A percentile compares a stretch with the other conserved stretches of the same genome.
Evolutionary conservation across 92 coral and sea anemone species (phyloP).

Genomic region (Porites evermanni): DNA sequence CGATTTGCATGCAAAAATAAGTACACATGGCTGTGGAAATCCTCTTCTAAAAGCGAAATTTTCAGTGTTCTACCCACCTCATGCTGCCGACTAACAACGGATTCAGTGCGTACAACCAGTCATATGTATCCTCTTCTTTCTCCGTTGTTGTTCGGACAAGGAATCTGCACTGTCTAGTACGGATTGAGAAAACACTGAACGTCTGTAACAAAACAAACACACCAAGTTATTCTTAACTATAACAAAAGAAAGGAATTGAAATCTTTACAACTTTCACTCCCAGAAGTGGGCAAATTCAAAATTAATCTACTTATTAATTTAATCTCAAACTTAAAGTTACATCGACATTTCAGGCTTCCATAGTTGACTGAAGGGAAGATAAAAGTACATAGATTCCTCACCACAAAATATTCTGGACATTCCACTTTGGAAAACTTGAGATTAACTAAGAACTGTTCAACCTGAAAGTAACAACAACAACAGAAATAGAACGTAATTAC

Average conservation of each 20-base stretch:
- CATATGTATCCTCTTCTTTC: constrained; percentile 78
- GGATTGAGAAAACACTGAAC: constrained; percentile 83
- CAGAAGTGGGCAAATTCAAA: not conserved
- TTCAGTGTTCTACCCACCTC: constrained; percentile 55
- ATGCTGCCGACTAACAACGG: constrained; percentile 95
- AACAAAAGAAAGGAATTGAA: not conserved
- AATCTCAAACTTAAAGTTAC: no score
- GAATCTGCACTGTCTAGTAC: constrained; percentile 88
- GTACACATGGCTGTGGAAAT: not conserved
- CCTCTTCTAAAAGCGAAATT: not conserved
- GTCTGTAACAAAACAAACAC: constrained; percentile 52
- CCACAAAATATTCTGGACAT: constrained; percentile 73
- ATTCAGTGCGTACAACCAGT: constrained; percentile 94
- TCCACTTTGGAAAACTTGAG: constrained; percentile 88
- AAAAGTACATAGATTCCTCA: not conserved
- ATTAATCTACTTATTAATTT: no score
- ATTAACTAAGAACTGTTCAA: constrained; percentile 87
- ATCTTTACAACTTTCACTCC: no score
- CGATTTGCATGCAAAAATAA: not conserved
- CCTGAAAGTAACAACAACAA: constrained; percentile 43
- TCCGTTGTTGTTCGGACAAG: constrained; percentile 84
- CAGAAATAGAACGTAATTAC: not conserved
- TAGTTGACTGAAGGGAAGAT: not conserved
- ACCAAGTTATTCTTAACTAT: not conserved
- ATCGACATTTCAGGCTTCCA: no score